Percentiles rank a stretch among this genome's conserved stretches.
phyloP scores from a whole-genome alignment of 2,113 vertebrate genomes.

The Dromiciops gliroides region DNA sequence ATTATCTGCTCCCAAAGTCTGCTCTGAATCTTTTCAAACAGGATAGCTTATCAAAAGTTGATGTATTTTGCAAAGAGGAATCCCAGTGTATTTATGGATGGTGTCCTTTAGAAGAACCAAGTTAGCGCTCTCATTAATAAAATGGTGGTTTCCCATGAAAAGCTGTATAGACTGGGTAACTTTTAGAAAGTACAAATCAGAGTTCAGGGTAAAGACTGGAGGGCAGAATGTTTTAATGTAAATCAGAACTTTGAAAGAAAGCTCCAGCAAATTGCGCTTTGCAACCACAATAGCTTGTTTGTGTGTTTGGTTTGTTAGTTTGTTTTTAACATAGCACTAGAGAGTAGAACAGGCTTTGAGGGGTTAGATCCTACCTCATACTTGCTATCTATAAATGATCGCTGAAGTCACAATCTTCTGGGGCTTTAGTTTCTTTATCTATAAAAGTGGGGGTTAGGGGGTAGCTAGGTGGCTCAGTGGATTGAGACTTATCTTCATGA shows the following conservation, averaged over 20 bases:
- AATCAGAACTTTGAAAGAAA: background rate
- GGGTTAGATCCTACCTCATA: background rate
- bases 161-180: background rate
- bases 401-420: background rate
- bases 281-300: background rate
- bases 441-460: background rate
- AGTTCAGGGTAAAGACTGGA: background rate
- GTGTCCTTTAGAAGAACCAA: background rate
- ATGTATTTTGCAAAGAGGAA: background rate
- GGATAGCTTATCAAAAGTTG: background rate
- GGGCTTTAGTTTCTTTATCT: background rate
- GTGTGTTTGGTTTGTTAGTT: too few species aligned
- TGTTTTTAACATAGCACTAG: background rate
- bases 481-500: background rate
- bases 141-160: background rate
- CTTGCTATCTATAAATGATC: background rate
- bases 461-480: background rate
- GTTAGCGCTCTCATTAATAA: background rate
- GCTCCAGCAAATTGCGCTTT: background rate
- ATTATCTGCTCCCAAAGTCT: background rate
- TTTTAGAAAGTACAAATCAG: background rate
- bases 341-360: background rate
- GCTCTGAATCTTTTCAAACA: constrained; percentile 37
- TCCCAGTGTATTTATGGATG: background rate
- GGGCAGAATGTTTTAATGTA: background rate